Evolutionary conservation across 1,140 invertebrate species (phyloP), one percentile per base, ranked within the genome.

Genomic region (Caerostris darwini): DNA sequence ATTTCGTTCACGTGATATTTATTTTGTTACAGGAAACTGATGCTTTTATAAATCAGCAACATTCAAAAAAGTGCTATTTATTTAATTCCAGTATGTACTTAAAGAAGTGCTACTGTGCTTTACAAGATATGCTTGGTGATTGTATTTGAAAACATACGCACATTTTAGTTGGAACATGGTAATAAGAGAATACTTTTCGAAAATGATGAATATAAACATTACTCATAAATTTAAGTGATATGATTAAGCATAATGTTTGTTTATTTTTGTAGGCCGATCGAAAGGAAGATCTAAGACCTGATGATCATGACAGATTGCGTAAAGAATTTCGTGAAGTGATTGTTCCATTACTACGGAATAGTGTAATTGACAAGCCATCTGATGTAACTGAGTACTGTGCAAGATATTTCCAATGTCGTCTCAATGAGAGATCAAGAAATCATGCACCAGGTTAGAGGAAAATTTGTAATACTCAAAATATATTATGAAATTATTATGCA

Each of bases 331-430:
- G 50, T 0, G 59, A 34, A 10, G 3, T 88, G 7, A 64, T 88
- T 64, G 56, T 88, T 12, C 86, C 86, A 12, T 17, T 88, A 19
- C 3, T 88, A 53, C 86, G n/a, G 7, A 88, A 64, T 53, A n/a
- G 58, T 53, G 50, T 67, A 7, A 14, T 50, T 2, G 86, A 88
- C 14, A 64, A 53, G 3, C 86, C 86, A 3, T 19, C 58, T 17
- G 86, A 88, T 64, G 14, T 88, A n/a, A 54, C 61, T 17, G 7
- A 3, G 3, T 88, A 64, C 53, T 88, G 86, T 53, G 58, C 86
- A 53, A 17, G 56, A 53, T 88, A 88, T 64, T 88, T 88, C 53
- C 59, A 88, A 54, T 10, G 4, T 10, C 14, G 64, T 3, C 34
- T 83, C 17, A 54, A 83, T 3, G 82, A 57, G 54, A 83, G 82